A percentile compares a stretch with the other conserved stretches of the same genome.
phyloP scores from a whole-genome alignment of 2,888 invertebrate genomes.

The Clunio marinus region DNA sequence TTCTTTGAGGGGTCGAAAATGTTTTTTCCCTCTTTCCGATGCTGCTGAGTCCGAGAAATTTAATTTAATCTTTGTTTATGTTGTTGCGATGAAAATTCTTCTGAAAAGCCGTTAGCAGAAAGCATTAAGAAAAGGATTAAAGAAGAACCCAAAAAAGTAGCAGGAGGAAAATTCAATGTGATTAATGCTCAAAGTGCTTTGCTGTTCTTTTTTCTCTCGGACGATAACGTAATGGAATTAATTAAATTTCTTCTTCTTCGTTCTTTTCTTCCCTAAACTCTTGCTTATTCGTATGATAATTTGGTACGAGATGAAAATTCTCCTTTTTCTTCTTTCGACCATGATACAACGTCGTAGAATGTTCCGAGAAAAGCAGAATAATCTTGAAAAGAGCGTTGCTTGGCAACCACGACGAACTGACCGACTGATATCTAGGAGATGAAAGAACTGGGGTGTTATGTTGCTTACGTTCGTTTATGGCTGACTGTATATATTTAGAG shows the following conservation, averaged over 20 bases:
- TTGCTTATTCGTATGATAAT: neutral
- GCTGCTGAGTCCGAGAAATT: neutral
- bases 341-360: neutral
- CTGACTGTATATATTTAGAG: neutral
- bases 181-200: slow-evolving; percentile 28
- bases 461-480: slow-evolving; percentile 12
- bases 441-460: neutral
- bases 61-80: slow-evolving; percentile 26
- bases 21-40: no score
- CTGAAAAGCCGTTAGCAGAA: slow-evolving; percentile 2
- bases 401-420: slow-evolving; percentile 26
- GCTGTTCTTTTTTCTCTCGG: neutral
- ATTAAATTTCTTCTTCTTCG: neutral
- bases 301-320: neutral
- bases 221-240: slow-evolving; percentile 26
- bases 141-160: no score
- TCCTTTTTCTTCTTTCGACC: slow-evolving; percentile 16
- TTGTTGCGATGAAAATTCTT: neutral
- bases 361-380: slow-evolving; percentile 3
- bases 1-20: slow-evolving; percentile 15
- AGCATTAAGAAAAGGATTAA: slow-evolving; percentile 13
- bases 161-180: neutral
- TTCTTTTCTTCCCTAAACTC: no score
- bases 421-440: slow-evolving; percentile 30
- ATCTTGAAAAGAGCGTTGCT: slow-evolving; percentile 17